Base-by-base conservation (phyloP, 1,140 invertebrate species). In the Monomorium pharaonis region DNA sequence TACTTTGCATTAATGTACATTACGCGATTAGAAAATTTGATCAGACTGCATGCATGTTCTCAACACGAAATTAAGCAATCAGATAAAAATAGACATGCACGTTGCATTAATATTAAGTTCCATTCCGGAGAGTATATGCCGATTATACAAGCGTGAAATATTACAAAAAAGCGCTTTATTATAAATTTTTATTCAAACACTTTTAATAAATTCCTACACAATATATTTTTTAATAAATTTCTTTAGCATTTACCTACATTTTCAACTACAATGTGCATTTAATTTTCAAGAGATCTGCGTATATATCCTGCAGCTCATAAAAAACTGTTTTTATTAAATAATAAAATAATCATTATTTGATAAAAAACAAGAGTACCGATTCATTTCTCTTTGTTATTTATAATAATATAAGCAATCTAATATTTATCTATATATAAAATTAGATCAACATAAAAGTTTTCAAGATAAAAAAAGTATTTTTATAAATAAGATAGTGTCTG, bases 81-180 rank as follows among this genome's bases (percentile, higher is more conserved):
- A 44, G 62, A 69, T 69, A 80, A 80, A 80, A 80, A 80, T 80
- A 80, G 63, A 80, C 33, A 47, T 56, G 30, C 33, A 67, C 24
- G 37, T 67, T 67, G 47, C 62, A 37, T 67, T 69, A 67, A 67
- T 67, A n/a, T n/a, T n/a, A 42, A 80, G 33, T 16, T 54, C 49
- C 24, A 27, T 69, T 80, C n/a, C n/a, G n/a, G 24, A 69, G 10
- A 69, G 47, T 56, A 6, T 24, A 65, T 9, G 7, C 3, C 21
- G 21, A 67, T 16, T 78, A n/a, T n/a, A 67, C 30, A 12, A 30
- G n/a, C 21, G 33, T 24, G 4, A 6, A 56, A 44, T 60, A 42
- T 78, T 24, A 21, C 30, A n/a, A 51, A n/a, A n/a, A n/a, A 78
- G 3, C 4, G 1, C 5, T 33, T 58, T 24, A 18, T 12, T 74